Percentiles rank a stretch among this genome's conserved stretches.
Conservation (phyloP, 2,113 vertebrate species). For the Thryonomys swinderianus region DNA sequence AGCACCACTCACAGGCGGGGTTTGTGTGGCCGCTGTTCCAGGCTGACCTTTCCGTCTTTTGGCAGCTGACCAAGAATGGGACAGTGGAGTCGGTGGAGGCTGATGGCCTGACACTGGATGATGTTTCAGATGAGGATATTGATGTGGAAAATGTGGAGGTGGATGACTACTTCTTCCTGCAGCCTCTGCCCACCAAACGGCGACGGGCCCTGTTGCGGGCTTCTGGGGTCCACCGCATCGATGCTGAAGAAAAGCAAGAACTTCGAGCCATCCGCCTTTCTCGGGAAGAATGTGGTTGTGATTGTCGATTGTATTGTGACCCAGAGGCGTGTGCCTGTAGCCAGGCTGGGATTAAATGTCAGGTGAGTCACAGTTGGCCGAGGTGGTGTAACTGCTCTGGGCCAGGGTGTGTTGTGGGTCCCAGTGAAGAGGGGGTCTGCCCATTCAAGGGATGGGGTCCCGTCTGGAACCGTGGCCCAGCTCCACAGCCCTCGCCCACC, state of each 20-base stretch:
- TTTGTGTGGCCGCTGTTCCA: accelerated
- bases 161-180: constrained; percentile 98
- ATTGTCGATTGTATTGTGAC: constrained; percentile 97
- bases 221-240: constrained; percentile 95
- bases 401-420: neutral
- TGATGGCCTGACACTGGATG: constrained; percentile 94
- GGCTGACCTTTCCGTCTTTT: constrained; percentile 41
- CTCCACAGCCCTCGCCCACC: neutral
- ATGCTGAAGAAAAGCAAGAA: constrained; percentile 96
- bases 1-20: neutral
- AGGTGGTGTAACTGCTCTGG: neutral
- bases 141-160: constrained; percentile 96
- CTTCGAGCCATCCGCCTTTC: constrained; percentile 96
- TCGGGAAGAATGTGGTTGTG: constrained; percentile 97
- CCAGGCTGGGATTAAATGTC: constrained; percentile 98
- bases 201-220: constrained; percentile 95
- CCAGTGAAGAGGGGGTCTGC: neutral
- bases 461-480: no score
- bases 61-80: constrained; percentile 95
- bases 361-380: constrained; percentile 85
- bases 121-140: constrained; percentile 96
- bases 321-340: constrained; percentile 96
- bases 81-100: constrained; percentile 95
- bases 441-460: neutral
- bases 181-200: constrained; percentile 96